phyloP scores from a whole-genome alignment of 2,888 invertebrate species.

The Andrena dorsata region DNA sequence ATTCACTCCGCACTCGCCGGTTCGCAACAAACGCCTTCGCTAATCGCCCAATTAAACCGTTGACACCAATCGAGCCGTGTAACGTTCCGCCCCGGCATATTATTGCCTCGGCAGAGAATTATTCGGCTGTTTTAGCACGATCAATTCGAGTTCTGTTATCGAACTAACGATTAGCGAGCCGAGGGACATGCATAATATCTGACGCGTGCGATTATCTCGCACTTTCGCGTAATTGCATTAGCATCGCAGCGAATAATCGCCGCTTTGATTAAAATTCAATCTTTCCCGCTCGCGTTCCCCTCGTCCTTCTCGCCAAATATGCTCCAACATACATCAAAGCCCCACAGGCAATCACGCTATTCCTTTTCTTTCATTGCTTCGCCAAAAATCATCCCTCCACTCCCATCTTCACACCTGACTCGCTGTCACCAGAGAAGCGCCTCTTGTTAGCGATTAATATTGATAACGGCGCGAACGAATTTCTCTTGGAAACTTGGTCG shows the following conservation, averaged over 20 bases:
- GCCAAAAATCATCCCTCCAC: too few relatives aligned
- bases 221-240: conserved; percentile 38
- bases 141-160: conserved; percentile 14
- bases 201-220: conserved; percentile 26
- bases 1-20: not conserved
- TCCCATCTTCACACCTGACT: not conserved
- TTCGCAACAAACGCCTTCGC: not conserved
- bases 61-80: not conserved
- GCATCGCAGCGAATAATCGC: conserved; percentile 8
- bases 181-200: conserved; percentile 22
- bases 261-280: not conserved
- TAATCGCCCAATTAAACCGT: not conserved
- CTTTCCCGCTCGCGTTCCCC: too few relatives aligned
- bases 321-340: too few relatives aligned
- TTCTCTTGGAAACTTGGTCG: conserved; percentile 8
- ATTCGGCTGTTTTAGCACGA: not conserved
- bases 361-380: too few relatives aligned
- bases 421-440: not conserved
- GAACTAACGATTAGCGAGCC: conserved; percentile 14
- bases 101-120: conserved; percentile 1
- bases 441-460: conserved; percentile 22
- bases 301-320: too few relatives aligned
- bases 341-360: too few relatives aligned
- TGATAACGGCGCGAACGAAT: conserved; percentile 21
- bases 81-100: not conserved